Evolutionary conservation across 2,797 vertebrate genomes (phyloP).

Genomic region (Betta splendens): DNA sequence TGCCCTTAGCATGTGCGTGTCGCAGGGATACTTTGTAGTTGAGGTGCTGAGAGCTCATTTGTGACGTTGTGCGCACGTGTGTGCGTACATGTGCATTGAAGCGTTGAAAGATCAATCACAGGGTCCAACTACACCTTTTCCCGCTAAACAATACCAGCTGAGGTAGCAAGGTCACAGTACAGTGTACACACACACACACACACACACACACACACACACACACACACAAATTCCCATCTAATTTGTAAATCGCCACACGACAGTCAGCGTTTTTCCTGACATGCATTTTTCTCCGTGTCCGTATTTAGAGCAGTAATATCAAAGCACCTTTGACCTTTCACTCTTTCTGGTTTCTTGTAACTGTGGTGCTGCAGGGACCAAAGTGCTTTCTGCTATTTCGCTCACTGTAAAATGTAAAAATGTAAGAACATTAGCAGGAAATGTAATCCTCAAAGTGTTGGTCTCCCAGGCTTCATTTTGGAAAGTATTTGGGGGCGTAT

Average conservation of each 20-base stretch:
- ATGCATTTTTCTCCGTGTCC: too few relatives aligned
- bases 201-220: background rate
- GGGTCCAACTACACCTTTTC: constrained; percentile 37
- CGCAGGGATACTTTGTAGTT: constrained; percentile 41
- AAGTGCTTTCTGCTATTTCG: constrained; percentile 15
- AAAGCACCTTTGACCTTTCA: constrained; percentile 24
- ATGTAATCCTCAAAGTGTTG: constrained; percentile 33
- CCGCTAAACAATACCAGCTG: constrained; percentile 62
- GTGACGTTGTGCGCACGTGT: constrained; percentile 33
- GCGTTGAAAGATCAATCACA: constrained; percentile 68
- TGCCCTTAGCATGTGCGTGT: constrained; percentile 47
- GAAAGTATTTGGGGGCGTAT: too few relatives aligned
- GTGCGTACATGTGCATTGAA: constrained; percentile 40
- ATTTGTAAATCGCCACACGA: too few relatives aligned
- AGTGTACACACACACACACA: constrained; percentile 12
- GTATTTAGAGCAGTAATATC: background rate
- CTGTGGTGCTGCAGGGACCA: background rate
- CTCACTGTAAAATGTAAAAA: constrained; percentile 28
- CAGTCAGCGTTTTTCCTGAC: too few relatives aligned
- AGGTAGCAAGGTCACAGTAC: constrained; percentile 23
- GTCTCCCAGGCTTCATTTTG: too few relatives aligned
- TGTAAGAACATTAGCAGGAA: constrained; percentile 16
- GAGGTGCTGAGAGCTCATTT: constrained; percentile 52
- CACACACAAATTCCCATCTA: background rate
- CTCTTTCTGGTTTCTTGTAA: background rate